These are phyloP conservation scores for Calyptommatus sinebrachiatus DNA, from an alignment of 2,113 vertebrate genomes.

Conservation along the genomic window DNA sequence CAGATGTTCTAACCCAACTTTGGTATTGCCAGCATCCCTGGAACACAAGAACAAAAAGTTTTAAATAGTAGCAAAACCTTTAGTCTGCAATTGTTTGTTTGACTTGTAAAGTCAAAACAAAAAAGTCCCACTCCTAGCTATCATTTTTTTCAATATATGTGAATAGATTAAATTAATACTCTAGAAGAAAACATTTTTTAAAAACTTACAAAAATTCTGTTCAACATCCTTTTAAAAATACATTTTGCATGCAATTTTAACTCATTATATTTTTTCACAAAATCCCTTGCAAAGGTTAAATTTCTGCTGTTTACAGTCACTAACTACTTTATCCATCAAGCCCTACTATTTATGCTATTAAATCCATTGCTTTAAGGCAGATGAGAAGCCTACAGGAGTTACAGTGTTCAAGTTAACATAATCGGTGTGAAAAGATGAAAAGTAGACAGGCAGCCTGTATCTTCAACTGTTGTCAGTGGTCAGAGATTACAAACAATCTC, in stretches of 20 bases:
- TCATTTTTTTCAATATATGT: slow-evolving; percentile 41
- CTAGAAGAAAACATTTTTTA: neutral
- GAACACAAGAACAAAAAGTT: slow-evolving; percentile 88
- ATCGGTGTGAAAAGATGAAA: too few species aligned
- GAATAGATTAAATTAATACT: neutral
- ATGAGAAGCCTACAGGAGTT: neutral
- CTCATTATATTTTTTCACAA: neutral
- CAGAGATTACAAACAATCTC: too few species aligned
- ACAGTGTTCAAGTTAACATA: too few species aligned
- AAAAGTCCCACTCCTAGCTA: slow-evolving; percentile 26
- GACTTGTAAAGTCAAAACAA: slow-evolving; percentile 48
- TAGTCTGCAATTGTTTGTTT: slow-evolving; percentile 64
- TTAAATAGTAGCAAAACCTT: slow-evolving; percentile 78
- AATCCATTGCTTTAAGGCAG: too few species aligned
- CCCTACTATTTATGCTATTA: too few species aligned
- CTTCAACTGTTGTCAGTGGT: too few species aligned
- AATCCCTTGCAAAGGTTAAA: neutral
- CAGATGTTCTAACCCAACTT: slow-evolving; percentile 97
- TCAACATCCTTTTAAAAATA: neutral
- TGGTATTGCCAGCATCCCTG: slow-evolving; percentile 88
- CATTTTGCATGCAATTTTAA: neutral
- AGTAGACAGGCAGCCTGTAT: too few species aligned
- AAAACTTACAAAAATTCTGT: slow-evolving; percentile 12
- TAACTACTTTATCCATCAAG: too few species aligned
- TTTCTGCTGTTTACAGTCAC: too few species aligned